phyloP scores from a whole-genome alignment of 1,140 invertebrate species.

The Heliconius melpomene region DNA sequence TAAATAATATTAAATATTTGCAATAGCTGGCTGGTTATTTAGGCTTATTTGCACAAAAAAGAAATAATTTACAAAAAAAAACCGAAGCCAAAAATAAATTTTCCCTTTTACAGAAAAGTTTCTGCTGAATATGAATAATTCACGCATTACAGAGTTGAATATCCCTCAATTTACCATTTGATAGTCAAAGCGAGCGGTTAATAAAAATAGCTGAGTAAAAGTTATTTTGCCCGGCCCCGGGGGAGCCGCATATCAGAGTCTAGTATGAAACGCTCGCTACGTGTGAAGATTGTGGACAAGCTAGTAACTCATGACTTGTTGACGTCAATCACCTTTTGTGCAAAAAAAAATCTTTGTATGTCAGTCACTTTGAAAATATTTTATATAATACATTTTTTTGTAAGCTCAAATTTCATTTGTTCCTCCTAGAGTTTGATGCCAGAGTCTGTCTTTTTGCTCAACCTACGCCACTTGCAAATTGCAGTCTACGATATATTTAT shows the following conservation, averaged over 20 bases:
- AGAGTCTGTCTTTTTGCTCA: too few relatives aligned
- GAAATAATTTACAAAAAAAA: background rate
- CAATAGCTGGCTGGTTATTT: background rate
- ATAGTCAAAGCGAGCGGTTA: slow-evolving; percentile 63
- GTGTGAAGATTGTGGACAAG: slow-evolving; percentile 46
- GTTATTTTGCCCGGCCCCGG: slow-evolving; percentile 70
- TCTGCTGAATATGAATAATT: slow-evolving; percentile 42
- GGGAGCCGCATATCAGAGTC: slow-evolving; percentile 69
- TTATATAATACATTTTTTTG: background rate
- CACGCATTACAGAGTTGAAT: slow-evolving; percentile 47
- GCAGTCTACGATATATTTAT: too few relatives aligned
- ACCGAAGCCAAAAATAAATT: background rate
- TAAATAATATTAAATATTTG: background rate
- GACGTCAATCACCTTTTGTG: too few relatives aligned
- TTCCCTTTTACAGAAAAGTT: slow-evolving; percentile 24
- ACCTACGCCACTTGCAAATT: too few relatives aligned
- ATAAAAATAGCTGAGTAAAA: slow-evolving; percentile 76
- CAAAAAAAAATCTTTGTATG: too few relatives aligned
- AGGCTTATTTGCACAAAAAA: background rate
- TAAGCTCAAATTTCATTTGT: too few relatives aligned
- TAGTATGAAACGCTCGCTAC: slow-evolving; percentile 66
- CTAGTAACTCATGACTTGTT: background rate
- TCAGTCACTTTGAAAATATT: background rate
- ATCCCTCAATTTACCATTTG: slow-evolving; percentile 47
- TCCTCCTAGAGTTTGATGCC: too few relatives aligned